Conservation (phyloP, 2,797 vertebrate species). For the Onychomys leucogaster region DNA sequence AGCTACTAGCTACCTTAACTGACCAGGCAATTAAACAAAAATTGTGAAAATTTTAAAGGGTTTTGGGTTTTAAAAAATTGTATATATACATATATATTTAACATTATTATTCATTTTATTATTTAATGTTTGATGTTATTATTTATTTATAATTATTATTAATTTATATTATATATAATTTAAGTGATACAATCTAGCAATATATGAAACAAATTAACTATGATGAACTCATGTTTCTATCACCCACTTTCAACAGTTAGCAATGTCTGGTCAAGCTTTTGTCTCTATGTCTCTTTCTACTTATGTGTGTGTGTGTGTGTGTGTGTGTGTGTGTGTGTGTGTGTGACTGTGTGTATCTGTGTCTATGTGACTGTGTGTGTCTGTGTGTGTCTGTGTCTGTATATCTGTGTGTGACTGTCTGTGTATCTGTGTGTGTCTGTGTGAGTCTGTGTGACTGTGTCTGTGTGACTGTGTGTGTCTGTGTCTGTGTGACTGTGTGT, state of each 20-base stretch:
- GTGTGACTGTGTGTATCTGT: too few relatives aligned
- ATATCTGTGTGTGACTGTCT: too few relatives aligned
- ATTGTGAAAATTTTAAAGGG: neutral
- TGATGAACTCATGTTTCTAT: neutral
- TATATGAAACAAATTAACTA: neutral
- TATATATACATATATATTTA: neutral
- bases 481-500: too few relatives aligned
- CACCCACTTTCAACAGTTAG: neutral
- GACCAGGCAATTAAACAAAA: neutral
- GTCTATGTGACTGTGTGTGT: too few relatives aligned
- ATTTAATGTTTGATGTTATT: neutral
- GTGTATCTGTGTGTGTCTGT: too few relatives aligned
- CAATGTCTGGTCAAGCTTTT: neutral
- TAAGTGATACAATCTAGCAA: neutral
- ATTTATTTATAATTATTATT: neutral
- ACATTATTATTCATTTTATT: neutral
- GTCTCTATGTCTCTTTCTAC: neutral
- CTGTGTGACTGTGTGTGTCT: too few relatives aligned
- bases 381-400: too few relatives aligned
- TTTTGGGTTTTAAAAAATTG: neutral
- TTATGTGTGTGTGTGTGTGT: neutral
- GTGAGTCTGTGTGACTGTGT: too few relatives aligned
- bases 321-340: neutral
- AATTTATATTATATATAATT: neutral
- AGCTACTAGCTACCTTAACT: neutral